Evolutionary conservation across 1,140 invertebrate species (phyloP).

Genomic region (Bombus superbus): DNA sequence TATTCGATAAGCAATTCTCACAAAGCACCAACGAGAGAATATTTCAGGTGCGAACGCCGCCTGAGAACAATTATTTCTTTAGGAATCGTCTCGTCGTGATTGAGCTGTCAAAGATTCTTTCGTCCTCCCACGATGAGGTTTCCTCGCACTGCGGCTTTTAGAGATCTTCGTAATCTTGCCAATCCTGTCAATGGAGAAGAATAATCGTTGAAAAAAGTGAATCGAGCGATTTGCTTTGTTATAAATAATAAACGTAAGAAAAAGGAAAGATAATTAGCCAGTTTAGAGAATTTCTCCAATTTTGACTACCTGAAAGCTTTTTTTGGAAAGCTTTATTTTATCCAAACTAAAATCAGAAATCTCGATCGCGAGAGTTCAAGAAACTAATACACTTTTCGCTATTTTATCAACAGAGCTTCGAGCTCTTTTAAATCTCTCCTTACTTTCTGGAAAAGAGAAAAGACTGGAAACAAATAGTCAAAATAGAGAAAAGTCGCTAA

Average conservation of each 20-base stretch:
- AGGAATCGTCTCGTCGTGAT: neutral
- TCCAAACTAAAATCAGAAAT: too few relatives aligned
- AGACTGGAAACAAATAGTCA: neutral
- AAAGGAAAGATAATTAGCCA: neutral
- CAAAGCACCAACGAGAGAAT: neutral
- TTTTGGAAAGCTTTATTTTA: neutral
- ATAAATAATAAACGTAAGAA: neutral
- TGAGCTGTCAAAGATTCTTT: neutral
- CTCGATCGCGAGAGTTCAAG: too few relatives aligned
- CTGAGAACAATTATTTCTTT: neutral
- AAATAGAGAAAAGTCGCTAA: neutral
- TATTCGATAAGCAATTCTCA: constrained; percentile 13
- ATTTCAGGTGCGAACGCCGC: neutral
- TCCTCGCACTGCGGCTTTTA: neutral
- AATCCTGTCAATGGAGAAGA: constrained; percentile 17
- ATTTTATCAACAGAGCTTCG: too few relatives aligned
- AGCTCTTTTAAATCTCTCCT: neutral
- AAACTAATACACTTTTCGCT: too few relatives aligned
- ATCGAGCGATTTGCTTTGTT: neutral
- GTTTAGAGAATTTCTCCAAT: neutral
- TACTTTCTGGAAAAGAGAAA: too few relatives aligned
- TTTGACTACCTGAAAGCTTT: neutral
- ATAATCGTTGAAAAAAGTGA: neutral
- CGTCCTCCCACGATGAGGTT: neutral
- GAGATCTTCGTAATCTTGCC: neutral